Conservation (phyloP, 2,888 invertebrate species). For the Endomychus coccineus region DNA sequence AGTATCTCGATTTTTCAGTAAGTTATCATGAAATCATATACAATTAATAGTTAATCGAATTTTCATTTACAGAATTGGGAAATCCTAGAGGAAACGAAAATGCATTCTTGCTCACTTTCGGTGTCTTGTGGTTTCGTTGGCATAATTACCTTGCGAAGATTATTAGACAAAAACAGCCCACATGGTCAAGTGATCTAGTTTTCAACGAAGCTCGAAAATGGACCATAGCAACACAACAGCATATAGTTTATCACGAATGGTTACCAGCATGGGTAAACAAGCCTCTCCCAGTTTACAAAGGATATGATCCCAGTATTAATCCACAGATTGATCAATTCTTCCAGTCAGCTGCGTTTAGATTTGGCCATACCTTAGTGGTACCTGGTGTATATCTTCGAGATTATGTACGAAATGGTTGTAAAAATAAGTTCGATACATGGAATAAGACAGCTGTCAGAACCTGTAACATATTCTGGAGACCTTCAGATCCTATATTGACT, state of each 20-base stretch:
- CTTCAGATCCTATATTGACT: slow-evolving; percentile 40
- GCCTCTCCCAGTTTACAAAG: slow-evolving; percentile 28
- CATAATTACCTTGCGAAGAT: slow-evolving; percentile 46
- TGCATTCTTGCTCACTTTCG: slow-evolving; percentile 48
- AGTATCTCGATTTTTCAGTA: slow-evolving; percentile 51
- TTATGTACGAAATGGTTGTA: slow-evolving; percentile 40
- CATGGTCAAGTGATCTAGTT: slow-evolving; percentile 46
- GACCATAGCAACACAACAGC: slow-evolving; percentile 50
- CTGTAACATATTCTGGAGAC: slow-evolving; percentile 50
- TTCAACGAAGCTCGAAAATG: slow-evolving; percentile 52
- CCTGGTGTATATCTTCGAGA: slow-evolving; percentile 48
- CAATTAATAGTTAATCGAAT: background rate
- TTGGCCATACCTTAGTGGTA: slow-evolving; percentile 53
- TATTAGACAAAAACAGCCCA: slow-evolving; percentile 32
- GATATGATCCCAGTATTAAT: slow-evolving; percentile 49
- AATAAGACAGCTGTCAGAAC: slow-evolving; percentile 40
- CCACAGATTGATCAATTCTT: slow-evolving; percentile 56
- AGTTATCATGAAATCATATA: slow-evolving; percentile 27
- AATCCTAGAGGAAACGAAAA: slow-evolving; percentile 51
- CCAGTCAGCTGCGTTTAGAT: slow-evolving; percentile 54
- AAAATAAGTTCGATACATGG: slow-evolving; percentile 29
- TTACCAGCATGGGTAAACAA: slow-evolving; percentile 42
- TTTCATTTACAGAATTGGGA: slow-evolving; percentile 46
- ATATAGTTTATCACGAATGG: slow-evolving; percentile 47
- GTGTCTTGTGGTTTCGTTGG: slow-evolving; percentile 51